Conservation (phyloP, 2,888 invertebrate genomes). For the Luperina testacea region DNA sequence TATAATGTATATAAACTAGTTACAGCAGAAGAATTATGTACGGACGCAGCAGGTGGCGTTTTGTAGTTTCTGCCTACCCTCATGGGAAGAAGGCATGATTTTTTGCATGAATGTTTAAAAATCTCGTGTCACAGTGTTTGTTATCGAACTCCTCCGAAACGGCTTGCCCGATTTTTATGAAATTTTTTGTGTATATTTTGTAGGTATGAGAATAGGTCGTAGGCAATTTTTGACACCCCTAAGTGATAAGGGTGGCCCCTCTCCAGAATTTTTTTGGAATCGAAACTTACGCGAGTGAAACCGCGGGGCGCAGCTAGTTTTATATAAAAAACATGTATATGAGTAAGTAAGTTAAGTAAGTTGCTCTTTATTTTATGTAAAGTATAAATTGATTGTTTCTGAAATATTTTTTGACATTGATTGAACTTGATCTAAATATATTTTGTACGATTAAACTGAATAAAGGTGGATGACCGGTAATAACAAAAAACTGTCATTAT, state of each 20-base stretch:
- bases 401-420: neutral
- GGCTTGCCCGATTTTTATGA: too few species aligned
- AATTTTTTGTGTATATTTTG: too few species aligned
- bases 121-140: too few species aligned
- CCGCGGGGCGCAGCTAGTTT: too few species aligned
- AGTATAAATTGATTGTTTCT: neutral
- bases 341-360: neutral
- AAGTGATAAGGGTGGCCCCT: too few species aligned
- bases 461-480: slow-evolving; percentile 16
- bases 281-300: too few species aligned
- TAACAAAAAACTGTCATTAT: neutral
- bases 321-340: neutral
- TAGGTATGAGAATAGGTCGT: too few species aligned
- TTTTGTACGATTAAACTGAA: neutral
- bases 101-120: neutral
- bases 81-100: neutral
- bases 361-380: neutral
- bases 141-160: too few species aligned
- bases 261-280: too few species aligned
- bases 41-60: neutral
- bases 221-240: too few species aligned
- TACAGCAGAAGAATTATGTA: neutral
- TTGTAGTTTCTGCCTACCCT: neutral
- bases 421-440: slow-evolving; percentile 1
- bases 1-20: neutral